These are phyloP conservation scores for Agapornis canus DNA, from an alignment of 2,797 vertebrate genomes.

Conservation along the genomic window DNA sequence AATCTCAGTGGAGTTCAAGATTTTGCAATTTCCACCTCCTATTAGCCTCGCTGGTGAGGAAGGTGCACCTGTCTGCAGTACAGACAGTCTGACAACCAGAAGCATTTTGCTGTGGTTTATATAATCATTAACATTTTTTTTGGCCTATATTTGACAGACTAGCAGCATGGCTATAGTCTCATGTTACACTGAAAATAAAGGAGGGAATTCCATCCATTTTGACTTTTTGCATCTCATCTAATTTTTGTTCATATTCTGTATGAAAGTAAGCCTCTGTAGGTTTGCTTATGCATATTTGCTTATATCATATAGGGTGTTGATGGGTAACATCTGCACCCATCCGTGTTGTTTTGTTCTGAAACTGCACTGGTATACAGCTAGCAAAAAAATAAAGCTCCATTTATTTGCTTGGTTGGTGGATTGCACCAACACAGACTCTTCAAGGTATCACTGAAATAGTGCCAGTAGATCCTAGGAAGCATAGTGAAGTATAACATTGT, in stretches of 20 bases:
- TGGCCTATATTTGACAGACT: rapidly evolving
- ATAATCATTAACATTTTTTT: not conserved
- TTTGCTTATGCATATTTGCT: not conserved
- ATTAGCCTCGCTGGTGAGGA: not conserved
- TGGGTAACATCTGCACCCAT: not conserved
- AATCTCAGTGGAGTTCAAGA: not conserved
- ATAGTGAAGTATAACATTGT: not conserved
- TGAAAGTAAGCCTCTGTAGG: not conserved
- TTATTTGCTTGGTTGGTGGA: not conserved
- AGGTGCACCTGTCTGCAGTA: not conserved
- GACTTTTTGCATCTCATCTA: not conserved
- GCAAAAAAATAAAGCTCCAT: not conserved
- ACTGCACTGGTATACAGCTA: not conserved
- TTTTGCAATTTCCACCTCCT: not conserved
- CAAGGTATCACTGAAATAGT: not conserved
- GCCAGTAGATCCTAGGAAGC: not conserved
- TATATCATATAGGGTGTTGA: not conserved
- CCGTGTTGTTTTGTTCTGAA: not conserved
- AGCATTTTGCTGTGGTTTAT: not conserved
- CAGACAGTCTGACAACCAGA: not conserved
- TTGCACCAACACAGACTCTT: not conserved
- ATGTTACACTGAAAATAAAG: not conserved
- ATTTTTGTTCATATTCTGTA: not conserved
- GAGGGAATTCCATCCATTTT: not conserved
- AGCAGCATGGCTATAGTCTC: not conserved